Base-by-base conservation (phyloP, 2,113 vertebrate genomes). In the Piprites chloris region DNA sequence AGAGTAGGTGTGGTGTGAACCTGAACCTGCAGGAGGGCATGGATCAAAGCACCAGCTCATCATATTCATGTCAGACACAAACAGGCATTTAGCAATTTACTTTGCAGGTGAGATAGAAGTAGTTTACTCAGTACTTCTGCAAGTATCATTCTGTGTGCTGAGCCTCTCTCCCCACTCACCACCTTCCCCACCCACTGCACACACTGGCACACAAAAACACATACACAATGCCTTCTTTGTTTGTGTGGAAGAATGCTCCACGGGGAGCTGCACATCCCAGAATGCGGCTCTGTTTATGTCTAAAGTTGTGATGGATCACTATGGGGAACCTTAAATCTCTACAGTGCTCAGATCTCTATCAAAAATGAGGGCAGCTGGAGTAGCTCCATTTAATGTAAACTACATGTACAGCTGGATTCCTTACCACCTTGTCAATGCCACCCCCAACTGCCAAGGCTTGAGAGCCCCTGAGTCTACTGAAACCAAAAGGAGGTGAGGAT, bases 381-480 rank as follows among this genome's bases (percentile, higher is more conserved):
- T 87, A 93, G 66, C 92, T 96, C 80, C 80, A 89, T 96, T 94
- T 94, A 95, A 94, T 5, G 4, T 62, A 87, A 96, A 90, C 94
- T 93, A 46, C 61, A n/a, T 8, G 44, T 56, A 24, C 42, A 85
- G 86, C 86, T 91, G 88, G 90, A 87, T 90, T 89, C 53, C 75
- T 89, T 69, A 90, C 92, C 94, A 92, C 83, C 88, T 96, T 97
- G 86, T 89, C 96, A 96, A 50, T 96, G 90, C 96, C 96, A 94
- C 92, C 90, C 93, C 84, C 92, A 92, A 1, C 69, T 93, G 93
- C 93, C 95, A 95, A 89, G 93, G 82, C 61, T 14, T 71, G 11
- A 82, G 90, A 95, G 85, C 95, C 96, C 92, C 74, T 39, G 92
- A 93, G 96, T 10, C 88, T 65, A 26, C 90, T 94, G 96, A 90